Conservation (phyloP, 2,888 invertebrate genomes). For the Spatulosminthurus flaviceps region DNA sequence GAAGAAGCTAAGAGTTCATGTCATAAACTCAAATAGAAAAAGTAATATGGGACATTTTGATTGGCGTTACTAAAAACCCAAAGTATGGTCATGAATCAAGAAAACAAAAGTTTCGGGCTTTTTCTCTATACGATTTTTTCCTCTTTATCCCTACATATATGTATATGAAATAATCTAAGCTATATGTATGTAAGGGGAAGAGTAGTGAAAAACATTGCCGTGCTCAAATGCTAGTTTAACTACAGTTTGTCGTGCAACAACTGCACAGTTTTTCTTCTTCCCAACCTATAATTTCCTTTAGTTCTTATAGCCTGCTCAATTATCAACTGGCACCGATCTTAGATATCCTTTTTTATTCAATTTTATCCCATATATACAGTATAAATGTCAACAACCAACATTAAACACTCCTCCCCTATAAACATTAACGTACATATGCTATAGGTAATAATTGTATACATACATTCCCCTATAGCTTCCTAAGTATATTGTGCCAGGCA, state of each 20-base stretch:
- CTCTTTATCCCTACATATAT: no score
- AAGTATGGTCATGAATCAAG: conserved; percentile 11
- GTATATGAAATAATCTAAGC: no score
- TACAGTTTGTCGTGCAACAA: background rate
- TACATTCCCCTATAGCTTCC: no score
- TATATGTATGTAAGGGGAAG: no score
- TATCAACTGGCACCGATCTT: conserved; percentile 18
- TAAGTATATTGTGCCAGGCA: no score
- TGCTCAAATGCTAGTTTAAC: background rate
- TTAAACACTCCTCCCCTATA: background rate
- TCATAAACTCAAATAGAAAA: background rate
- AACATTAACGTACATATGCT: no score
- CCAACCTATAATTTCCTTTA: background rate
- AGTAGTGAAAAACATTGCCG: no score
- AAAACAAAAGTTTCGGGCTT: conserved; percentile 3
- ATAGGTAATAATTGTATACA: no score
- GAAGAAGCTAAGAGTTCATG: background rate
- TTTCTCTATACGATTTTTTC: background rate
- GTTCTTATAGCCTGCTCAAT: conserved; percentile 5
- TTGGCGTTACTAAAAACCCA: conserved; percentile 1
- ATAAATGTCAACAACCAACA: conserved; percentile 11
- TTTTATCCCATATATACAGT: background rate
- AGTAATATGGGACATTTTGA: background rate
- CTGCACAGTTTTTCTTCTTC: background rate
- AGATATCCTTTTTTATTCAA: conserved; percentile 11